Evolutionary conservation across 2,797 vertebrate genomes (phyloP).

Genomic region (Catamblyrhynchus diadema): DNA sequence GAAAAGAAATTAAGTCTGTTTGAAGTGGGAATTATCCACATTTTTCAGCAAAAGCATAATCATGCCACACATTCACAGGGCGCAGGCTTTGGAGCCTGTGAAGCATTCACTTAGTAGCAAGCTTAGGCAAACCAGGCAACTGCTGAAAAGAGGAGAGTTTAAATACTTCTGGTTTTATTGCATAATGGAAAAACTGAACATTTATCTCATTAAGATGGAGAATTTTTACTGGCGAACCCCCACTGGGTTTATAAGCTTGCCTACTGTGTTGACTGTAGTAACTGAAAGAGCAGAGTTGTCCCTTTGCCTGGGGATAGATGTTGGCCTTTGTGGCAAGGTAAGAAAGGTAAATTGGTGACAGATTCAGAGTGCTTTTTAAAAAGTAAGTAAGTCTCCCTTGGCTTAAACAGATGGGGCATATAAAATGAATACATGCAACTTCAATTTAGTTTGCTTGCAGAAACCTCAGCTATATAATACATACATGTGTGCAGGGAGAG

Average conservation of each 20-base stretch:
- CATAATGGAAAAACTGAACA: slow-evolving; percentile 50
- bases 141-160: not conserved
- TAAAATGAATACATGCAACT: not conserved
- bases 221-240: slow-evolving; percentile 24
- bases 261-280: not conserved
- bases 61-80: not conserved
- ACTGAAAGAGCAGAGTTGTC: not conserved
- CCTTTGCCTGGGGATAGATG: not conserved
- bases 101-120: slow-evolving; percentile 4
- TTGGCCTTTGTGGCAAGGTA: not conserved
- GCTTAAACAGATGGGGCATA: not conserved
- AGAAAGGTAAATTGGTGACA: slow-evolving; percentile 36
- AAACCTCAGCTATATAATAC: not conserved
- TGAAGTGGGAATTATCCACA: slow-evolving; percentile 57
- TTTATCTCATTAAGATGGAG: slow-evolving; percentile 50
- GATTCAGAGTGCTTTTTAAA: not conserved
- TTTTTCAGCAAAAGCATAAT: slow-evolving; percentile 44
- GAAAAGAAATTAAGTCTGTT: slow-evolving; percentile 54
- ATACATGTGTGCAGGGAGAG: not conserved
- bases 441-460: not conserved
- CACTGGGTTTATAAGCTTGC: not conserved
- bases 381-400: not conserved
- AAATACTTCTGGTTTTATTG: slow-evolving; percentile 26
- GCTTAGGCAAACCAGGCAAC: slow-evolving; percentile 1
- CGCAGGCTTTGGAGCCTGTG: slow-evolving; percentile 16